Evolutionary conservation across 2,113 vertebrate genomes (phyloP).

Genomic region (Pseudopipra pipra): DNA sequence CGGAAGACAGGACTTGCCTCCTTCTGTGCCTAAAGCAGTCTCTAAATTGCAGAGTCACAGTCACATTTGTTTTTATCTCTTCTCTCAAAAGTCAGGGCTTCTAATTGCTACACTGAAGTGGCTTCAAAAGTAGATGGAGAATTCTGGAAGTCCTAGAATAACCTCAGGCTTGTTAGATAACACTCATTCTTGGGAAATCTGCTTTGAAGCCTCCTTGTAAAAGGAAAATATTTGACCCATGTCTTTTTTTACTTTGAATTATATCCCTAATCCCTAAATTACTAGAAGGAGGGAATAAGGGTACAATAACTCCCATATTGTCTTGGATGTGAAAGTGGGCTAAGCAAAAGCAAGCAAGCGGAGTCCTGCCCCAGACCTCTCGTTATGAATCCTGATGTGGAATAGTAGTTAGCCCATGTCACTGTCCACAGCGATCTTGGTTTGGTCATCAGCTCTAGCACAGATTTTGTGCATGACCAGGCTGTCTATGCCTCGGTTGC

Average conservation of each 20-base stretch:
- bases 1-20: not conserved
- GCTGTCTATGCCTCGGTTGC: not conserved
- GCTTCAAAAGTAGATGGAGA: not conserved
- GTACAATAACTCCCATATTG: not conserved
- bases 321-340: not conserved
- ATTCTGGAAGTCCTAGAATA: not conserved
- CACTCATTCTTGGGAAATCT: not conserved
- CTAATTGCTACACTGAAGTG: not conserved
- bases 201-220: not conserved
- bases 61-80: not conserved
- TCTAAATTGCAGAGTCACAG: not conserved
- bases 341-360: not conserved
- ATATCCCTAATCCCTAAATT: not conserved
- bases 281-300: not conserved
- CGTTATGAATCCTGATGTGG: not conserved
- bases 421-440: not conserved
- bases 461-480: not conserved
- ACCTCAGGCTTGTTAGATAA: not conserved
- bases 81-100: not conserved
- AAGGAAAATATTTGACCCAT: not conserved
- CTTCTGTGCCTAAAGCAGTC: not conserved
- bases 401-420: not conserved
- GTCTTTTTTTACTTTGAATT: not conserved
- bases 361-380: not conserved
- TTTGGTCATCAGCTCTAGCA: not conserved